A percentile compares a stretch with the other conserved stretches of the same genome.
Evolutionary conservation across 2,888 invertebrate species (phyloP).

Genomic region (Poecilus cupreus): DNA sequence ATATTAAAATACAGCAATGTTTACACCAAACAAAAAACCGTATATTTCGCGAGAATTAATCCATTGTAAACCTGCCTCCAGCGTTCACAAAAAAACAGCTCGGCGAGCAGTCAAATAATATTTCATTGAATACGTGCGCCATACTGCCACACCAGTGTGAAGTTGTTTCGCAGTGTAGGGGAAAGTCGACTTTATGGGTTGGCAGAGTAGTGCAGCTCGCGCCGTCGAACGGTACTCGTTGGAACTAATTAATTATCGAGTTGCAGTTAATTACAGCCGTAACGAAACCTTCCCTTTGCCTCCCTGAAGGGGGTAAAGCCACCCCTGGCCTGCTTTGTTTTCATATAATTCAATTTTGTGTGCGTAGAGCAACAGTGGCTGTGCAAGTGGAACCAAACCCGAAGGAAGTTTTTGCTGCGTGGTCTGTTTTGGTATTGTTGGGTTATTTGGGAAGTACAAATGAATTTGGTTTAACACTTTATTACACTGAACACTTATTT

Average conservation of each 20-base stretch:
- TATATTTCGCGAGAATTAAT: conserved; percentile 50
- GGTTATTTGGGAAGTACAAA: too few species aligned
- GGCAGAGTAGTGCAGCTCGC: conserved; percentile 58
- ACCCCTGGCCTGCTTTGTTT: conserved; percentile 29
- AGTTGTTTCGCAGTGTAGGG: neutral
- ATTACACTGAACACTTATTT: too few species aligned
- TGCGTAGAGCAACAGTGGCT: conserved; percentile 64
- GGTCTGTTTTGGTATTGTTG: too few species aligned
- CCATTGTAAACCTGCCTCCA: conserved; percentile 42
- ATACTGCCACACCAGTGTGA: neutral
- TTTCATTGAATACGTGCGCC: conserved; percentile 32
- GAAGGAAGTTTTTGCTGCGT: neutral
- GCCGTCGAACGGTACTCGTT: conserved; percentile 70
- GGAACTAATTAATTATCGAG: conserved; percentile 73
- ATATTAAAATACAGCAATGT: conserved; percentile 33
- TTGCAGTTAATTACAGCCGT: conserved; percentile 72
- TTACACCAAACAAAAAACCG: conserved; percentile 43
- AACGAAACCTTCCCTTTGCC: conserved; percentile 65
- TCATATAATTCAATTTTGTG: conserved; percentile 68
- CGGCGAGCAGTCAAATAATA: conserved; percentile 48
- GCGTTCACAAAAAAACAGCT: conserved; percentile 39
- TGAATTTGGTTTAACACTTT: too few species aligned
- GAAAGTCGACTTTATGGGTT: neutral
- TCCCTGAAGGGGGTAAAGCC: neutral
- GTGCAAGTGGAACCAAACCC: neutral